phyloP scores from a whole-genome alignment of 2,113 vertebrate species.

The Oreochromis spilurus region DNA sequence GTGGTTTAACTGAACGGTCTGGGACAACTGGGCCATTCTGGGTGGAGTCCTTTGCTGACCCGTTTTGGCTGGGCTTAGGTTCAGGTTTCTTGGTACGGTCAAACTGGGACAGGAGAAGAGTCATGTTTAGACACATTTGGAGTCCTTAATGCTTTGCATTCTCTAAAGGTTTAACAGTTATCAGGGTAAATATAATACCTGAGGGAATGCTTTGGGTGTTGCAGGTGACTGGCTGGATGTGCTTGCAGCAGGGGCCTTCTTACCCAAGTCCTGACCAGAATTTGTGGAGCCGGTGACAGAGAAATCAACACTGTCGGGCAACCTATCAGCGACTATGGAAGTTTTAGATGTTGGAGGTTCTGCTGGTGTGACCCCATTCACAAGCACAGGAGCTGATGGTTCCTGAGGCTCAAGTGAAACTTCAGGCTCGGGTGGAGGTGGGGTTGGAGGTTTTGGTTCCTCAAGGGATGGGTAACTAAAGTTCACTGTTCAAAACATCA shows the following conservation, averaged over 20 bases:
- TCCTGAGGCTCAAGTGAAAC: slow-evolving; percentile 51
- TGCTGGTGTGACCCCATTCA: slow-evolving; percentile 48
- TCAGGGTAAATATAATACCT: slow-evolving; percentile 68
- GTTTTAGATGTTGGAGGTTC: slow-evolving; percentile 55
- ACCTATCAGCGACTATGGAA: slow-evolving; percentile 12
- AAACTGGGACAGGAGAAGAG: slow-evolving; percentile 70
- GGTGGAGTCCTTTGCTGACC: slow-evolving; percentile 54
- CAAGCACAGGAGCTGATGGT: slow-evolving; percentile 46
- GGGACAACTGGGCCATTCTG: slow-evolving; percentile 77
- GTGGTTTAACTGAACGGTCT: slow-evolving; percentile 83
- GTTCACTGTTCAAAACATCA: slow-evolving; percentile 78
- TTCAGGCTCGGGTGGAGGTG: slow-evolving; percentile 39
- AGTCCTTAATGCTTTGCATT: not conserved
- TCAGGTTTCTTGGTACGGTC: slow-evolving; percentile 91
- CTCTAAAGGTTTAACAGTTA: not conserved
- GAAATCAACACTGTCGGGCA: slow-evolving; percentile 49
- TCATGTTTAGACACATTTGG: not conserved
- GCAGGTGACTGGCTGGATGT: slow-evolving; percentile 58
- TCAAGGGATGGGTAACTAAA: slow-evolving; percentile 94
- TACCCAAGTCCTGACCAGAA: slow-evolving; percentile 42
- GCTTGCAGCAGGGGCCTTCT: not conserved
- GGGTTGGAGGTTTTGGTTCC: slow-evolving; percentile 79
- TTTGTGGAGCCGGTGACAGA: slow-evolving; percentile 18
- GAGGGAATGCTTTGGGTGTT: slow-evolving; percentile 76
- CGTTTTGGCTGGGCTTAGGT: slow-evolving; percentile 63